phyloP scores from a whole-genome alignment of 2,797 vertebrate species.

The Gadopsis bispinosus region DNA sequence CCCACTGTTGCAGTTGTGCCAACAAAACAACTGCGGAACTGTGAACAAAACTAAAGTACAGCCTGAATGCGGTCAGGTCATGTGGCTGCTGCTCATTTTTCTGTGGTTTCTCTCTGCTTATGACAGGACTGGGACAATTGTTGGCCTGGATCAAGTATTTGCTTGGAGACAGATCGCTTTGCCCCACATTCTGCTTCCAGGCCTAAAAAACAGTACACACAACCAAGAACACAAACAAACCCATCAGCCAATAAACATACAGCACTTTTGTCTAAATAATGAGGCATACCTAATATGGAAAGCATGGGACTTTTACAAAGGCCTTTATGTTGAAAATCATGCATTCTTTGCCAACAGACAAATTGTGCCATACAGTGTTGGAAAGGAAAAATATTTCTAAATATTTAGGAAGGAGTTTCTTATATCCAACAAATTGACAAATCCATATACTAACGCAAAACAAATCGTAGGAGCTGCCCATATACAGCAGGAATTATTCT shows the following conservation, averaged over 20 bases:
- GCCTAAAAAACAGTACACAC: neutral
- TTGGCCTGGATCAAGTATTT: slow-evolving; percentile 67
- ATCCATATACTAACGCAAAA: neutral
- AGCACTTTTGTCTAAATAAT: neutral
- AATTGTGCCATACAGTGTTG: no score
- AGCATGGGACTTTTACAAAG: slow-evolving; percentile 4
- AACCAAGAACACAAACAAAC: slow-evolving; percentile 16
- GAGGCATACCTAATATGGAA: neutral
- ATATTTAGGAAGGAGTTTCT: neutral
- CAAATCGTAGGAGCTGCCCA: neutral
- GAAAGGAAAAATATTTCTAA: neutral
- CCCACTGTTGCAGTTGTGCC: neutral
- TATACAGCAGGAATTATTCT: no score
- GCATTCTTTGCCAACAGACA: neutral
- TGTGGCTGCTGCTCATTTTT: slow-evolving; percentile 34
- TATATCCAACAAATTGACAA: neutral
- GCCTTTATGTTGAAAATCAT: neutral
- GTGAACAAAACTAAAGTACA: slow-evolving; percentile 2
- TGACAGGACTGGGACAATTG: slow-evolving; percentile 55
- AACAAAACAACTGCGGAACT: neutral
- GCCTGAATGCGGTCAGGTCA: slow-evolving; percentile 12
- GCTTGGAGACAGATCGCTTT: slow-evolving; percentile 50
- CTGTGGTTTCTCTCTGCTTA: slow-evolving; percentile 25
- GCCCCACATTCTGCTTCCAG: slow-evolving; percentile 64
- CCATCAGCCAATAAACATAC: slow-evolving; percentile 1